Evolutionary conservation across 2,113 vertebrate genomes (phyloP), one percentile per base, ranked within the genome.

Genomic region (Dicrurus megarhynchus): DNA sequence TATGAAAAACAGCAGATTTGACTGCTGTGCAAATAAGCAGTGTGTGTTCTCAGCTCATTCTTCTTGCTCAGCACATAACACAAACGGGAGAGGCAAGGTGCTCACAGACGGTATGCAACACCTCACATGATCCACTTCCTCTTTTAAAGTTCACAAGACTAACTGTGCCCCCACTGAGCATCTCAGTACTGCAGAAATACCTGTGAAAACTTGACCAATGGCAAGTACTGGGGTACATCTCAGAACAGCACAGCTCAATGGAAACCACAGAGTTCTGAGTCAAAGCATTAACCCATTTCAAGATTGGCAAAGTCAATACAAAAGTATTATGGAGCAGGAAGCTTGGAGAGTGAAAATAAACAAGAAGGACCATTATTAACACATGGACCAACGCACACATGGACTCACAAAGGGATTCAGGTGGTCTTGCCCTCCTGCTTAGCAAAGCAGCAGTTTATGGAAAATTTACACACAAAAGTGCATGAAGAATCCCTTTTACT

Each of bases 351-450:
- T 74, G 35, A 68, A 91, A 78, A 47, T 9, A 44, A 88, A 75
- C 20, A 5, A 42, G 56, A 57, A 83, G 16, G 30, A 16, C 11
- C 37, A 6, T 20, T 7, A 19, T 26, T 71, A 55, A 20, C 10
- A 35, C 3, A 28, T 1, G 28, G 11, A 59, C 3, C 14, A 33
- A 12, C 6, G 5, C 27, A 33, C 22, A 52, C 5, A 16, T 2
- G 1, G 19, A 32, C 37, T 59, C n/a, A 69, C 46, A 80, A 23
- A 49, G 5, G 33, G 4, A 78, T 74, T 59, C 71, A 42, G 33
- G 12, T 13, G 30, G 13, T 14, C 35, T 67, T 68, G 47, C 18
- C 61, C 27, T 67, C 46, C 44, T 41, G 17, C 32, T 73, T 28
- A 70, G 22, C 33, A 85, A 77, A 44, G 39, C 23, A 46, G 33